Evolutionary conservation across 2,797 vertebrate species (phyloP), one percentile per base, ranked within the genome.

Genomic region (Leuciscus waleckii): DNA sequence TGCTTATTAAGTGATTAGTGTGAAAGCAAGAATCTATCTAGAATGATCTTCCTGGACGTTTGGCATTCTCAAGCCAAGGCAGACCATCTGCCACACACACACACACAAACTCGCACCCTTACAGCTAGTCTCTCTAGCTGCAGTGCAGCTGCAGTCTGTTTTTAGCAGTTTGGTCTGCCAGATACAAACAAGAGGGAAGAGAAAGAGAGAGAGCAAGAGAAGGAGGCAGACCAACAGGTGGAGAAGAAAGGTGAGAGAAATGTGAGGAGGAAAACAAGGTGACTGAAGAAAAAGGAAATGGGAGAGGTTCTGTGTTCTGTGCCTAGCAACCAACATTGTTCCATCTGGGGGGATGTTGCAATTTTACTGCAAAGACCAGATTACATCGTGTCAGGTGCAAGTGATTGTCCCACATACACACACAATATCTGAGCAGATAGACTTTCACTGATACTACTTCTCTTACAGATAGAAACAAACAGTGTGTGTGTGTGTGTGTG

Each of bases 251-350:
- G 79, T 21, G 35, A 68, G 86, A 88, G 65, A 85, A 87, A 73
- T 84, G 70, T 85, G 81, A 83, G 69, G 51, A 73, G 46, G 76
- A 83, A 88, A 81, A 83, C 75, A 82, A 63, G 69, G 83, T 81
- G 87, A 80, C 73, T 70, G 79, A 84, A 88, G 77, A 85, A 82
- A 88, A 79, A 90, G 89, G 89, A 88, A 81, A 87, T 86, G 91
- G 91, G 90, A 91, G 90, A 89, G 87, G 89, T 79, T 88, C 82
- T 79, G 67, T 87, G 35, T 83, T 89, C 75, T 35, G 94, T 94
- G 93, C 94, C 88, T 91, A 89, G 93, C 91, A 93, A 95, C 94
- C 87, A 89, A 75, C 89, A 86, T 90, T 88, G 89, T 89, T 91
- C 84, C 68, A 79, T 79, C 86, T 77, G 58, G 83, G 70, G 68